Percentiles rank a stretch among this genome's conserved stretches.
Conservation (phyloP, 2,113 vertebrate species). For the Phalacrocorax carbo region DNA sequence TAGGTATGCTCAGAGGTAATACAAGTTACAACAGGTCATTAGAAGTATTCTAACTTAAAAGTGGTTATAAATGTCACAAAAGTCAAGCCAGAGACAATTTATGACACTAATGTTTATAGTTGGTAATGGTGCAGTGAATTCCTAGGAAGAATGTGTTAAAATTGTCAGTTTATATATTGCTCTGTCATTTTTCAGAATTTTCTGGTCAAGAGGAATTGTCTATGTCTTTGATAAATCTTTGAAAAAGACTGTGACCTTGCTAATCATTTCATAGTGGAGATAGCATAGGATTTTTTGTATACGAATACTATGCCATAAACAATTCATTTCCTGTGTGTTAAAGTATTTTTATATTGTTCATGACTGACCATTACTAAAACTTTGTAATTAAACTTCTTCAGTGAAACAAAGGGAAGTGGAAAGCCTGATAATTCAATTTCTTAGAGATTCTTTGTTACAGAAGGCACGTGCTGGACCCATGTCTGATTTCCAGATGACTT, state of each 20-base stretch:
- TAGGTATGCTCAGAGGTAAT: not conserved
- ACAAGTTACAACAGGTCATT: not conserved
- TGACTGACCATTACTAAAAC: not conserved
- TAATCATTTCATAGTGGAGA: not conserved
- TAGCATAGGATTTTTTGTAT: not conserved
- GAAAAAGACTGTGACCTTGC: not conserved
- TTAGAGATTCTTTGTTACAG: not conserved
- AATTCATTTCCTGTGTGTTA: not conserved
- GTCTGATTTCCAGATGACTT: not conserved
- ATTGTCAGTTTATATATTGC: not conserved
- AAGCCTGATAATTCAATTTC: not conserved
- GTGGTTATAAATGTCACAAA: not conserved
- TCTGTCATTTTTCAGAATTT: not conserved
- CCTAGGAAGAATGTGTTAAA: not conserved
- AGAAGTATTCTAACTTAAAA: not conserved
- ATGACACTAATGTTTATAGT: not conserved
- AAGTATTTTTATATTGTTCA: not conserved
- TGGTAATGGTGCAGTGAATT: not conserved
- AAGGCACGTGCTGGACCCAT: not conserved
- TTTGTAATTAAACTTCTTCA: not conserved
- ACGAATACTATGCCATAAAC: not conserved
- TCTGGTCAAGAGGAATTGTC: not conserved
- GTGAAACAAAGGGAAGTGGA: not conserved
- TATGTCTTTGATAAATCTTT: not conserved
- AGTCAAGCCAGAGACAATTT: not conserved